phyloP scores from a whole-genome alignment of 2,113 vertebrate species.

The Pseudolaguvia tuberculata region DNA sequence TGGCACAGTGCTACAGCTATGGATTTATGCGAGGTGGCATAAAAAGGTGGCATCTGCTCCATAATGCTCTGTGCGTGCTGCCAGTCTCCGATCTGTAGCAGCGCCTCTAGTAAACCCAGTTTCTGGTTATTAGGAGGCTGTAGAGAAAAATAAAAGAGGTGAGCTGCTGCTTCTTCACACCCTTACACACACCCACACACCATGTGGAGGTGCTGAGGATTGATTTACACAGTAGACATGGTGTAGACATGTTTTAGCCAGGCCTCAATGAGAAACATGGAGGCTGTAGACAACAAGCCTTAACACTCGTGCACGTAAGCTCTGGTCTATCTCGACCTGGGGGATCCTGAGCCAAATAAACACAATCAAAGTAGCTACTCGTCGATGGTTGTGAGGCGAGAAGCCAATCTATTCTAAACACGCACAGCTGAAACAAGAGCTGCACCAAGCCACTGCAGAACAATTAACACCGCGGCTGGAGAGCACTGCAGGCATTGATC shows the following conservation, averaged over 20 bases:
- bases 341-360: constrained; percentile 5
- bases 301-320: background rate
- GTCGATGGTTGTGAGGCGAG: background rate
- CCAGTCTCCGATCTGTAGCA: constrained; percentile 95
- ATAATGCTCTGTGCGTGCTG: constrained; percentile 94
- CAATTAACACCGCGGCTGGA: constrained; percentile 9
- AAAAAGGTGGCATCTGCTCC: constrained; percentile 96
- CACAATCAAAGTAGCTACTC: background rate
- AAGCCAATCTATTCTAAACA: constrained; percentile 9
- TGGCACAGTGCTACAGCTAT: constrained; percentile 92
- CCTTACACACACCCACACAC: background rate
- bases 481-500: constrained; percentile 12
- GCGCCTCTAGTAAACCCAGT: constrained; percentile 89
- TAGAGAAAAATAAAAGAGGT: constrained; percentile 7
- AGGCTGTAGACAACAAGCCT: too few relatives aligned
- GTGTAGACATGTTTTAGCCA: background rate
- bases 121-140: constrained; percentile 97
- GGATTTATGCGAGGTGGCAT: constrained; percentile 88
- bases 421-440: background rate
- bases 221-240: constrained; percentile 9
- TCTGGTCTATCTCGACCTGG: background rate
- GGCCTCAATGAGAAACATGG: too few relatives aligned
- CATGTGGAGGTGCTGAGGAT: background rate
- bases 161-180: constrained; percentile 4
- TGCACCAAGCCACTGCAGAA: constrained; percentile 5